Base-by-base conservation (phyloP, 2,797 vertebrate species). In the Anas georgica region DNA sequence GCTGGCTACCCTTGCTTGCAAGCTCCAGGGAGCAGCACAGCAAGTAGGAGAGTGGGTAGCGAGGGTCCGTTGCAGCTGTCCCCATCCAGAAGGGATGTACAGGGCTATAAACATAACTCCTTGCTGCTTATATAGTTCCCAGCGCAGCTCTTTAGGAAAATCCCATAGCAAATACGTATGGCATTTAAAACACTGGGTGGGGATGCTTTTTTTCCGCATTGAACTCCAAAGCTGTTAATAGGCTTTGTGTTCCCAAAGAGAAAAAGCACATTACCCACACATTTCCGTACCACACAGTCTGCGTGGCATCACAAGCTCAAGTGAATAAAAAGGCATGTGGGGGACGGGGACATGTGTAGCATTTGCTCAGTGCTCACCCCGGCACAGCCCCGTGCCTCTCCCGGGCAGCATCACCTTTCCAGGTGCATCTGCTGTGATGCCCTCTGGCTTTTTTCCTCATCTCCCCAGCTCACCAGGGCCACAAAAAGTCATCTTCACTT, bases 301-400 rank as follows among this genome's bases (percentile, higher is more conserved):
- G 2, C 52, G 43, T 26, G 48, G 60, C 16, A 59, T 67, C 7
- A 7, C 35, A 83, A 29, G 56, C 1, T 1, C 11, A 5, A 63
- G 16, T 2, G 4, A 83, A 41, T 72, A 14, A 66, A 79, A 50
- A 17, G 28, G 31, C 21, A 18, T 0, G 0, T 29, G 23, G 16
- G 58, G 35, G n/a, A 66, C 12, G 29, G 48, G 26, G 21, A 75
- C 26, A 3, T 0, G 0, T 73, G 46, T 26, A 26, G 3, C 12
- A 16, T n/a, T 4, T 1, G 0, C 52, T 2, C 2, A 0, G 12
- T 33, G 35, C 45, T 90, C 17, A 4, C 16, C 3, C 12, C 73
- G 2, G 33, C 1, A 0, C n/a, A 46, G n/a, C 59, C 62, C 28
- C 12, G 1, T 1, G 5, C 18, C 55, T 56, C 17, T 56, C 31